Conservation (phyloP, 2,888 invertebrate genomes). For the Metallyticus violacea region DNA sequence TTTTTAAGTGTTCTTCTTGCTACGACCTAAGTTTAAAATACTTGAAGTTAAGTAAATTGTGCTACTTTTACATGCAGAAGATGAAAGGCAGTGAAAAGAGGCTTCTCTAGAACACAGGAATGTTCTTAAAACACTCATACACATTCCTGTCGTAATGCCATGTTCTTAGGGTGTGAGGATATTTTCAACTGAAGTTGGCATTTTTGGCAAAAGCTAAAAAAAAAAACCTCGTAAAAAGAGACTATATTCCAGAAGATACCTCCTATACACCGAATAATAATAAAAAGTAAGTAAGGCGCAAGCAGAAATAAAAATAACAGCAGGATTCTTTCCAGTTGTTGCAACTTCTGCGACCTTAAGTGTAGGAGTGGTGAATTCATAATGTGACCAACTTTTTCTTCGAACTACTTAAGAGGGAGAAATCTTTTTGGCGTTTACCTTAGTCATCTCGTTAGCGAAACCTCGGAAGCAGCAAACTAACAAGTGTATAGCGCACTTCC, state of each 20-base stretch:
- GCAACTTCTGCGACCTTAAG: not conserved
- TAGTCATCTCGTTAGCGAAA: not conserved
- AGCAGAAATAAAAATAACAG: not conserved
- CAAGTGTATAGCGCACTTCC: too few species aligned
- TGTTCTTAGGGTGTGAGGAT: too few species aligned
- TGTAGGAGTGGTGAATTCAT: not conserved
- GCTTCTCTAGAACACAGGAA: too few species aligned
- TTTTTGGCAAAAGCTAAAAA: not conserved
- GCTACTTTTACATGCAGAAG: not conserved
- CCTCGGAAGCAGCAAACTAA: not conserved
- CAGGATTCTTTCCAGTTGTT: not conserved
- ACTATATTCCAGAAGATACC: not conserved
- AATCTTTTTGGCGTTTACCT: too few species aligned
- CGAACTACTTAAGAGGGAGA: not conserved
- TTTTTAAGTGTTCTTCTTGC: not conserved
- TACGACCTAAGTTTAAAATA: not conserved
- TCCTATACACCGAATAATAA: not conserved
- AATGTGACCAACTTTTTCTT: not conserved
- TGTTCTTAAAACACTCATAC: not conserved
- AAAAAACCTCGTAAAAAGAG: not conserved
- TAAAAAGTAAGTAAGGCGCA: not conserved
- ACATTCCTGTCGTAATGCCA: not conserved
- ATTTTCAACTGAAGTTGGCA: not conserved
- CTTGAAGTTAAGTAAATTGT: not conserved
- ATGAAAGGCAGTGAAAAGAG: not conserved